Conservation (phyloP, 1,140 invertebrate genomes). For the Scaptomyza montana region DNA sequence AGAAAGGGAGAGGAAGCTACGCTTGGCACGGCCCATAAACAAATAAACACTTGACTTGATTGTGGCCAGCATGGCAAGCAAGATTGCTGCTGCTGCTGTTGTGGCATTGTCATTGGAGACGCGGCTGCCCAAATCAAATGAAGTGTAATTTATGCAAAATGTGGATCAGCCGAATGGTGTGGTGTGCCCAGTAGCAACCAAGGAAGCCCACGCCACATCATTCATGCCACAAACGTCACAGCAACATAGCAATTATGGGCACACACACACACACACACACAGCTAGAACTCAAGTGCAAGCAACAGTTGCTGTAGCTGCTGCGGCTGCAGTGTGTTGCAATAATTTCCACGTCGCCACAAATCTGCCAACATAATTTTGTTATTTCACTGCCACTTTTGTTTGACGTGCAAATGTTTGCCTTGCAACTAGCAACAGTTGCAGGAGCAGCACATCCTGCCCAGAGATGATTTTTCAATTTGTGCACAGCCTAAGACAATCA, state of each 20-base stretch:
- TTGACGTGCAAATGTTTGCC: conserved; percentile 80
- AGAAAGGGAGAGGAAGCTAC: conserved; percentile 23
- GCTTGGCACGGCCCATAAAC: conserved; percentile 58
- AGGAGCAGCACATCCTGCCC: conserved; percentile 49
- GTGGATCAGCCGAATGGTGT: conserved; percentile 16
- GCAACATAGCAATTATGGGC: conserved; percentile 73
- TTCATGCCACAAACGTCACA: conserved; percentile 72
- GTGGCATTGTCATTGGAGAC: conserved; percentile 63
- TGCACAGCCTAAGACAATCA: conserved; percentile 64
- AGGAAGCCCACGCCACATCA: conserved; percentile 81
- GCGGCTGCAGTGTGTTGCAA: conserved; percentile 37
- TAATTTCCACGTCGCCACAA: conserved; percentile 76
- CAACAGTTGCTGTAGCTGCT: conserved; percentile 18
- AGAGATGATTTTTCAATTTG: conserved; percentile 80
- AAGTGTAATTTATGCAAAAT: conserved; percentile 66
- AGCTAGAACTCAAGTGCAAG: conserved; percentile 36
- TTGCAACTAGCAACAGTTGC: conserved; percentile 32
- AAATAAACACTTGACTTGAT: conserved; percentile 80
- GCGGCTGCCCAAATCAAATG: conserved; percentile 57
- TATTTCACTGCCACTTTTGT: conserved; percentile 81
- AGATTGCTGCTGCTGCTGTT: conserved; percentile 1
- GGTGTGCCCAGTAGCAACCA: conserved; percentile 31
- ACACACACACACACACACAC: neutral
- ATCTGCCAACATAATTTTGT: conserved; percentile 82
- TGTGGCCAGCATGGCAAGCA: conserved; percentile 43